A percentile compares a stretch with the other conserved stretches of the same genome.
phyloP scores from a whole-genome alignment of 2,113 vertebrate genomes.

The Felis catus region F.catus_Fca126_mat1.0 CM031415.1:51084501-51085000 shows the following conservation, averaged over 20 bases:
- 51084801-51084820: not conserved
- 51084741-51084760: not conserved
- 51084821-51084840: not conserved
- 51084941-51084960: conserved; percentile 4
- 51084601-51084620: not conserved
- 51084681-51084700: not conserved
- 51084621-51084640: not conserved
- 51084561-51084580: not conserved
- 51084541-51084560: not conserved
- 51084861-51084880: conserved; percentile 39
- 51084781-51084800: not conserved
- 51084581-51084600: not conserved
- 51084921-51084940: conserved; percentile 23
- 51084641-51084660: not conserved
- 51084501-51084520: not conserved
- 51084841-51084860: conserved; percentile 30
- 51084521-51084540: not conserved
- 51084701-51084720: not conserved
- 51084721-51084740: not conserved
- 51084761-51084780: not conserved
- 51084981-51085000: conserved; percentile 7
- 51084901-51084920: not conserved
- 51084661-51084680: not conserved
- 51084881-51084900: not conserved
- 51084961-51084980: conserved; percentile 12